Evolutionary conservation across 2,888 invertebrate genomes (phyloP), one percentile per base, ranked within the genome.

Genomic region (Lepidonotus clava): DNA sequence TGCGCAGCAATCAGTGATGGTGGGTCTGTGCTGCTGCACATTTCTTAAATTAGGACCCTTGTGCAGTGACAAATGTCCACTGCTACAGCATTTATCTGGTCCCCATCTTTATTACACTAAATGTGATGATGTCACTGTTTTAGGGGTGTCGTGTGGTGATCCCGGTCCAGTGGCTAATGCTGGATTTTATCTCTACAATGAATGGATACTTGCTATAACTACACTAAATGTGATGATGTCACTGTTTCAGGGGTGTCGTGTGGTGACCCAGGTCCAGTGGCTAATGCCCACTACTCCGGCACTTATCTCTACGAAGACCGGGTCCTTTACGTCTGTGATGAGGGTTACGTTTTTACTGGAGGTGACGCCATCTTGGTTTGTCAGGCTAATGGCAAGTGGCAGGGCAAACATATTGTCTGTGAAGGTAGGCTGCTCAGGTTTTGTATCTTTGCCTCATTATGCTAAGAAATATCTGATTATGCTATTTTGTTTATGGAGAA

Each of bases 251-350:
- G 71, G 18, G 36, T 71, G 36, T 36, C 71, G 36, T 71, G 71
- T 21, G 71, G 71, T n/a, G 36, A 34, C 14, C 71, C 71, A 5
- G 71, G 38, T 14, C 36, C 34, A 11, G 71, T 71, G 4, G 18
- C 36, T 11, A 34, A 71, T 38, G 71, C 71, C 1, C 71, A 71
- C 71, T 71, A 71, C 71, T 36, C 71, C 18, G 71, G 71, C 21
- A 71, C 36, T 34, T 71, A 71, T 21, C 71, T 36, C 36, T 18
- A 71, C n/a, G 71, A 71, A 11, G 71, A 71, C 71, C 14, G 38
- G 21, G 80, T 46, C 6, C 46, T 51, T 46, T 80, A 80, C 80
- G 28, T 46, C 46, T 80, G 80, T 80, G 53, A 80, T 21, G 80
- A 80, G 18, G 80, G 80, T n/a, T 28, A 80, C 80, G 80, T 80